These are phyloP conservation scores for Xestia rhomboidea DNA, from an alignment of 2,888 invertebrate species.

Conservation along the genomic window DNA sequence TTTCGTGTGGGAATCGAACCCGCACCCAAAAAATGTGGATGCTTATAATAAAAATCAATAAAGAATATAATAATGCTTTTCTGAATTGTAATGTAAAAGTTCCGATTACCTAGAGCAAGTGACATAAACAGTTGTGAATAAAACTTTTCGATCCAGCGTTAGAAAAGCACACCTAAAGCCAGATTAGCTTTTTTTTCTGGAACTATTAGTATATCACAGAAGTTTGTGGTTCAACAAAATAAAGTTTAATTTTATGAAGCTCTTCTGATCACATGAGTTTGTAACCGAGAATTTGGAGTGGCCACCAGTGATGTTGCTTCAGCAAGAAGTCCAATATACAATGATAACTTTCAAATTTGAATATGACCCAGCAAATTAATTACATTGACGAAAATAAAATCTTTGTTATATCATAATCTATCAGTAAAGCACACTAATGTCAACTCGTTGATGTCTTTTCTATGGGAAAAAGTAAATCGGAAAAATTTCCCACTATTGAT, in stretches of 20 bases:
- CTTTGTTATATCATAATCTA: background rate
- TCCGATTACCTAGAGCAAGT: background rate
- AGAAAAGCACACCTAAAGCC: background rate
- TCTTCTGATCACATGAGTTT: background rate
- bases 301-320: background rate
- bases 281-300: background rate
- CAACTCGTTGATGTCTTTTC: constrained; percentile 69
- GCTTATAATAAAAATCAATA: background rate
- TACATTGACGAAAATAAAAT: background rate
- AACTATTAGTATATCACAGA: background rate
- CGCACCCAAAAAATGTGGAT: background rate
- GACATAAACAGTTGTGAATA: background rate
- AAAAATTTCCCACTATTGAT: background rate
- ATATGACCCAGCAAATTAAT: background rate
- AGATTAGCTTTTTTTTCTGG: background rate
- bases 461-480: constrained; percentile 1
- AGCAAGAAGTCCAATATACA: background rate
- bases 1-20: background rate
- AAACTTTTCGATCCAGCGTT: background rate
- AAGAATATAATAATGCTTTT: background rate
- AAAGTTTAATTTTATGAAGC: background rate
- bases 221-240: background rate
- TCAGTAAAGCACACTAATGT: background rate
- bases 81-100: background rate
- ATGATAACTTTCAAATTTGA: background rate